Percentiles rank a stretch among this genome's conserved stretches.
Conservation (phyloP, 1,140 invertebrate species). For the Cyclargus thomasi region DNA sequence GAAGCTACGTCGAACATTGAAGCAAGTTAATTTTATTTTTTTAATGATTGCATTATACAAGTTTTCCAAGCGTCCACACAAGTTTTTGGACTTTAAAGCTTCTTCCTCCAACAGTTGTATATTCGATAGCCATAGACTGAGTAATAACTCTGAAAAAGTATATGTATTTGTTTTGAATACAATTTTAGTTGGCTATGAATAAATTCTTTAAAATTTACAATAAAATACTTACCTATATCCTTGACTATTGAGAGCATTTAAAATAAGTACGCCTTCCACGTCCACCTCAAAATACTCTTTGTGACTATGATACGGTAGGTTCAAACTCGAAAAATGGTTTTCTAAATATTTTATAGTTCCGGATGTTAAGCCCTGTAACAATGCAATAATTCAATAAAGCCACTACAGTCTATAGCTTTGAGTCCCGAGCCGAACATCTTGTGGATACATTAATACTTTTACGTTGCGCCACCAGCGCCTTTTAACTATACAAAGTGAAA, state of each 20-base stretch:
- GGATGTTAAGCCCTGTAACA: slow-evolving; percentile 23
- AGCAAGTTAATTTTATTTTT: slow-evolving; percentile 23
- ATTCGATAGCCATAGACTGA: slow-evolving; percentile 61
- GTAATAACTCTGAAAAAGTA: slow-evolving; percentile 35
- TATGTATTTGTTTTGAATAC: background rate
- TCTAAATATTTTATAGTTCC: slow-evolving; percentile 33
- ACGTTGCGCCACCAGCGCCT: no score
- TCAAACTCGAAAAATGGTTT: slow-evolving; percentile 30
- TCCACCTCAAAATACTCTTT: slow-evolving; percentile 49
- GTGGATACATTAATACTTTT: no score
- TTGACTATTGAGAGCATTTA: slow-evolving; percentile 38
- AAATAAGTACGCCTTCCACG: slow-evolving; percentile 37
- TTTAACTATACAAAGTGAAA: no score
- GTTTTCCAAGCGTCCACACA: slow-evolving; percentile 50
- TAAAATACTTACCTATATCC: slow-evolving; percentile 37
- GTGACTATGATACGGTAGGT: slow-evolving; percentile 31
- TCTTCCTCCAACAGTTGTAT: slow-evolving; percentile 52
- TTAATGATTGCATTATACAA: slow-evolving; percentile 26
- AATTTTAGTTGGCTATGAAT: background rate
- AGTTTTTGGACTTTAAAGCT: slow-evolving; percentile 54
- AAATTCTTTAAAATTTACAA: slow-evolving; percentile 7
- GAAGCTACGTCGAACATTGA: slow-evolving; percentile 39
- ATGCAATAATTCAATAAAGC: background rate
- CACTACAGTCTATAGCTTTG: no score
- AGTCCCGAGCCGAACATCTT: no score